Evolutionary conservation across 2,888 invertebrate species (phyloP), one percentile per base, ranked within the genome.

Genomic region (Melanargia galathea): DNA sequence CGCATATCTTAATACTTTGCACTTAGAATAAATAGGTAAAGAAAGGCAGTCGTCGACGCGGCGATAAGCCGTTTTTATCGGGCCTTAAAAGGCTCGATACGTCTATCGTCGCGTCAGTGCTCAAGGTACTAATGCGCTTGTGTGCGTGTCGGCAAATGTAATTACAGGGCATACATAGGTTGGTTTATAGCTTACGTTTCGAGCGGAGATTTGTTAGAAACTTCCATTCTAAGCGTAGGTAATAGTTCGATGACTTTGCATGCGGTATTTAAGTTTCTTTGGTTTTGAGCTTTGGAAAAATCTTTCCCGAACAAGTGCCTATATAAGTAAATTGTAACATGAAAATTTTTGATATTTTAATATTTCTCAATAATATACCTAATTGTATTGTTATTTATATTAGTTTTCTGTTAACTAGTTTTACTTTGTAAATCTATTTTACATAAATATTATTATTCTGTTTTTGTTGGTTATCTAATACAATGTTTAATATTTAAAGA

Each of bases 381-480:
- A 30, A 10, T 3, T 16, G 5, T n/a, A 7, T 51, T n/a, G 33
- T 33, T 48, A 0, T 18, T 43, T 18, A 18, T 18, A 18, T 43
- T 43, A 43, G 10, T 43, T 30, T 30, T 2, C 30, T 48, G 46
- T 49, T 49, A 13, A 1, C n/a, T 49, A 49, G 49, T 16, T n/a
- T 26, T 49, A 49, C 26, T 16, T 49, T 26, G 26, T 49, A 49
- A 60, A 60, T 52, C 43, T 43, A 20, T 60, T 60, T 49, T 38
- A 52, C 33, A 24, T 38, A 35, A 26, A 30, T 20, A n/a, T n/a
- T n/a, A 45, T 30, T 33, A 6, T 58, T 48, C 35, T 55, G 38
- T 56, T 30, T 30, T 55, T 24, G 2, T 18, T 16, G 8, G 8
- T 40, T 40, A 8, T 10, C 43, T 43, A 43, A 49, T 48, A 26